These are phyloP conservation scores for Clupea harengus DNA, from an alignment of 2,113 vertebrate species.

Conservation along the genomic window DNA sequence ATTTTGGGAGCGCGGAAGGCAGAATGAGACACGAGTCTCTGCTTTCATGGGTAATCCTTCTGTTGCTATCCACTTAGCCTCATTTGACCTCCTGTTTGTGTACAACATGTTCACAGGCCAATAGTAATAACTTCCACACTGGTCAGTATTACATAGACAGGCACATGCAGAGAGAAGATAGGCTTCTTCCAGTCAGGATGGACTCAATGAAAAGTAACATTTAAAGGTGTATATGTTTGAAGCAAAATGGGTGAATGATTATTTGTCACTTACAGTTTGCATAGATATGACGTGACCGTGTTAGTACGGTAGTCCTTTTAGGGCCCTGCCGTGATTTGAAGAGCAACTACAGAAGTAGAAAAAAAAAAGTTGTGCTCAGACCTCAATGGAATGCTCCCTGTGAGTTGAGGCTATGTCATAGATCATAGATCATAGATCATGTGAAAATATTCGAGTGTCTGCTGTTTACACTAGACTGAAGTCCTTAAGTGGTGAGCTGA, in stretches of 20 bases:
- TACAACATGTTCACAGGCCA: neutral
- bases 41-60: neutral
- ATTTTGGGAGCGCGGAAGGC: neutral
- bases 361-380: neutral
- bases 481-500: neutral
- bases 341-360: neutral
- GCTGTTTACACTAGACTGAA: neutral
- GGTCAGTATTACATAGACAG: neutral
- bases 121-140: neutral
- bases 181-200: too few relatives aligned
- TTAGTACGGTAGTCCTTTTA: neutral
- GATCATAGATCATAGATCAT: conserved; percentile 7
- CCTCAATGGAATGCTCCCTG: neutral
- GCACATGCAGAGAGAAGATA: neutral
- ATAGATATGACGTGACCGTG: neutral
- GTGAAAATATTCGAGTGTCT: neutral
- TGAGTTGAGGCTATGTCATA: neutral
- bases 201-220: too few relatives aligned
- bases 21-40: neutral
- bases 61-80: neutral
- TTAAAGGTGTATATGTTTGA: neutral
- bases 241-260: neutral
- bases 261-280: neutral
- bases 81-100: neutral
- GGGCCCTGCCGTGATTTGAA: neutral